phyloP scores from a whole-genome alignment of 2,113 vertebrate genomes.

The Lutjanus erythropterus region DNA sequence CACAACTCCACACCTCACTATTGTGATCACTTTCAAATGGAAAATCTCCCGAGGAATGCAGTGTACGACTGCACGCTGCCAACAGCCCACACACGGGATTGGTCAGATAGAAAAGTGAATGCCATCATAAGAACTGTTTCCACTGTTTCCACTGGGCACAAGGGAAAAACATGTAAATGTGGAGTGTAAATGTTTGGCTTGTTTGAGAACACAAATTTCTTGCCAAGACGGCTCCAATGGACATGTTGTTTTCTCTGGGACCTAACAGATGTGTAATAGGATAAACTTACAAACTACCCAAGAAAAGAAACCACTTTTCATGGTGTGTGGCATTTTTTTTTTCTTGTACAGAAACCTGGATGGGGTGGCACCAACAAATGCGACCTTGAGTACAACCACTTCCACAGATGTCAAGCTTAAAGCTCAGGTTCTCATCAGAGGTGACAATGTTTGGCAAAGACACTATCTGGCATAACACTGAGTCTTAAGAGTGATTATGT shows the following conservation, averaged over 20 bases:
- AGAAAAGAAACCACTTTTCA: slow-evolving; percentile 57
- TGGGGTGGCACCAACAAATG: slow-evolving; percentile 42
- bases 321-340: slow-evolving; percentile 53
- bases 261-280: slow-evolving; percentile 63
- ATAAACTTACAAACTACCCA: slow-evolving; percentile 65
- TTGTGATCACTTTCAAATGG: slow-evolving; percentile 79
- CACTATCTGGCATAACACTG: slow-evolving; percentile 75
- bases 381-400: slow-evolving; percentile 48
- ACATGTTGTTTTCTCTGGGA: slow-evolving; percentile 65
- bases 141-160: slow-evolving; percentile 77
- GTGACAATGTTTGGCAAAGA: slow-evolving; percentile 78
- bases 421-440: slow-evolving; percentile 68
- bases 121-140: slow-evolving; percentile 71
- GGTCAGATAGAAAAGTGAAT: slow-evolving; percentile 71
- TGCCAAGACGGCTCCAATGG: slow-evolving; percentile 66
- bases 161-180: slow-evolving; percentile 76
- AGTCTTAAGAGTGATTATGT: slow-evolving; percentile 84
- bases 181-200: slow-evolving; percentile 77
- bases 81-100: slow-evolving; percentile 75
- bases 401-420: slow-evolving; percentile 49
- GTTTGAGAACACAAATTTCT: slow-evolving; percentile 67
- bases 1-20: slow-evolving; percentile 64
- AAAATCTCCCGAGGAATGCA: slow-evolving; percentile 78
- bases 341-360: neutral
- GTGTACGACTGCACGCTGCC: slow-evolving; percentile 56